Percentiles rank a stretch among this genome's conserved stretches.
Evolutionary conservation across 2,113 vertebrate genomes (phyloP).

Genomic region (Chaetorhynchus papuensis): DNA sequence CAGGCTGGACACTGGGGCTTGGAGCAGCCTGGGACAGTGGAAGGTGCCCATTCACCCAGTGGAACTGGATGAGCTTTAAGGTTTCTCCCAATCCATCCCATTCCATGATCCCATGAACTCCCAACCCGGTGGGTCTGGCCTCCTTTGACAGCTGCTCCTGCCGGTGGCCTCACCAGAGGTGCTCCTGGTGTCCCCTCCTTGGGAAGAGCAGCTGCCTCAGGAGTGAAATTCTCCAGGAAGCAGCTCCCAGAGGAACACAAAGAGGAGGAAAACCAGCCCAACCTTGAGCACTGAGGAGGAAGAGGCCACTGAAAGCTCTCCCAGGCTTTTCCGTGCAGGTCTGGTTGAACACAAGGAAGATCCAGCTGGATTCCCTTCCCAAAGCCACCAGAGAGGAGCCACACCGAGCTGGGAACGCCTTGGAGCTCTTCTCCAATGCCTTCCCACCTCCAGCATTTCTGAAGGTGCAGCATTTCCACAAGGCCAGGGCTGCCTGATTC

Average conservation of each 20-base stretch:
- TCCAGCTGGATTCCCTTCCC: not conserved
- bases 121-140: not conserved
- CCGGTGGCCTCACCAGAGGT: not conserved
- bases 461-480: not conserved
- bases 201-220: not conserved
- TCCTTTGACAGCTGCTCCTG: not conserved
- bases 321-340: not conserved
- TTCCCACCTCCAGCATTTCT: not conserved
- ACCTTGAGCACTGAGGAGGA: not conserved
- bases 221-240: not conserved
- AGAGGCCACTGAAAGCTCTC: not conserved
- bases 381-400: not conserved
- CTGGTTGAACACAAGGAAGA: not conserved
- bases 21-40: not conserved
- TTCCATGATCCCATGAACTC: not conserved
- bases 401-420: not conserved
- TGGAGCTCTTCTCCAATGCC: not conserved
- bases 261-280: not conserved
- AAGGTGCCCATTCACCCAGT: not conserved
- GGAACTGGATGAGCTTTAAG: not conserved
- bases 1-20: not conserved
- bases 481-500: not conserved
- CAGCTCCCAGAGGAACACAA: not conserved
- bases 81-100: not conserved
- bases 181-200: not conserved